A percentile compares a stretch with the other conserved stretches of the same genome.
phyloP scores from a whole-genome alignment of 2,797 vertebrate species.

The Prionace glauca region DNA sequence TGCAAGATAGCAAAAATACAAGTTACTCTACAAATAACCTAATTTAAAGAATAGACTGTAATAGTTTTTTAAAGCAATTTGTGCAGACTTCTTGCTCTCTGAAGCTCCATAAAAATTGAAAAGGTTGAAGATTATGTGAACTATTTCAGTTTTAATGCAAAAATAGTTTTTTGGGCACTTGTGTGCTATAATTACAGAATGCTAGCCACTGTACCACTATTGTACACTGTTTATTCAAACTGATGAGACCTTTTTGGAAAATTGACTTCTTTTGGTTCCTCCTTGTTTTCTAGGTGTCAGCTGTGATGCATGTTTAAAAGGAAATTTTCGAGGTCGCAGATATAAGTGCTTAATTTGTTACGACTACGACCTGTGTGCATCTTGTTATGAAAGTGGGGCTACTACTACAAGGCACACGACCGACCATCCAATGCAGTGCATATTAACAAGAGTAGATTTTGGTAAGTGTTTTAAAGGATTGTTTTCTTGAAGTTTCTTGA shows the following conservation, averaged over 20 bases:
- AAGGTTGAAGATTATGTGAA: background rate
- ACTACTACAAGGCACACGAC: slow-evolving; percentile 95
- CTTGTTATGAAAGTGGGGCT: slow-evolving; percentile 98
- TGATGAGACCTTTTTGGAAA: background rate
- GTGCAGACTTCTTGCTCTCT: background rate
- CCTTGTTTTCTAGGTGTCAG: slow-evolving; percentile 81
- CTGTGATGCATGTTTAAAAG: slow-evolving; percentile 99
- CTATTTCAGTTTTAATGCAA: background rate
- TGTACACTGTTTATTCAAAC: background rate
- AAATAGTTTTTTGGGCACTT: background rate
- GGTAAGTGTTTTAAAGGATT: slow-evolving; percentile 63
- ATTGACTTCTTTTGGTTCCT: background rate
- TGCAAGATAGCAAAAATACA: background rate
- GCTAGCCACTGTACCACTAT: background rate
- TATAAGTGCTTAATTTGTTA: slow-evolving; percentile 99
- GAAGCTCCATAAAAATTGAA: background rate
- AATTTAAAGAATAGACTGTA: background rate
- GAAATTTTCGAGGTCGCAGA: slow-evolving; percentile 92
- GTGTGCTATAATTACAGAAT: background rate
- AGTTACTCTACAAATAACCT: background rate
- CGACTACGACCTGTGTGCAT: slow-evolving; percentile 97
- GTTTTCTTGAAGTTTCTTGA: background rate
- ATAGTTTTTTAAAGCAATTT: background rate
- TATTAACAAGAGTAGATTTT: slow-evolving; percentile 99
- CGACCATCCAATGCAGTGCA: slow-evolving; percentile 99